Evolutionary conservation across 1,140 invertebrate species (phyloP), one percentile per base, ranked within the genome.

Genomic region (Ylistrum balloti): DNA sequence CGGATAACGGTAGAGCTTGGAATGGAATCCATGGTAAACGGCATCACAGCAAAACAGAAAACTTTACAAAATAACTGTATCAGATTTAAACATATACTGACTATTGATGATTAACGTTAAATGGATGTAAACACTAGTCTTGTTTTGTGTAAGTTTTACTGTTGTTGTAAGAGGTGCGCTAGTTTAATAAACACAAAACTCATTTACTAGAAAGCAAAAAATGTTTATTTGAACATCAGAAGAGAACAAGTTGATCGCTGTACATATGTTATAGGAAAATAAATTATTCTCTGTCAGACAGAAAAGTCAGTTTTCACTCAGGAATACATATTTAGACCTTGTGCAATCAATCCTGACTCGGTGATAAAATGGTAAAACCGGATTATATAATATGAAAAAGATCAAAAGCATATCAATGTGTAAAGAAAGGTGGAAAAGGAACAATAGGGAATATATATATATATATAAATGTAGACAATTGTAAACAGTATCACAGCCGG

Each of bases 351-450:
- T 74, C 56, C 17, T 74, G 56, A 74, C 56, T 74, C n/a, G 56
- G 56, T 74, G 56, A 74, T 28, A n/a, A 74, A 74, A 74, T 74
- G 56, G 28, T 45, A 74, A 74, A 74, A 74, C 22, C n/a, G 0
- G 56, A 74, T 74, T 74, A 74, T 74, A 74, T 74, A 74, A 74
- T 74, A 74, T 28, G n/a, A 74, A 74, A 74, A 74, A 74, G 56
- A 2, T 28, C 56, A 74, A 74, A 74, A 74, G 56, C 56, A 28
- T 74, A 28, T 17, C 45, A 38, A 38, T 74, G 56, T 74, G 56
- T 74, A 74, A 74, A 74, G 56, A 28, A 3, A 74, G 5, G n/a
- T 17, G 56, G n/a, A 11, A 74, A 74, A 74, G n/a, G 56, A 74
- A 74, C 22, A 74, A 2, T 28, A 74, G n/a, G n/a, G 56, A 74